Evolutionary conservation across 2,888 invertebrate genomes (phyloP).

Genomic region (Frankliniella intonsa): DNA sequence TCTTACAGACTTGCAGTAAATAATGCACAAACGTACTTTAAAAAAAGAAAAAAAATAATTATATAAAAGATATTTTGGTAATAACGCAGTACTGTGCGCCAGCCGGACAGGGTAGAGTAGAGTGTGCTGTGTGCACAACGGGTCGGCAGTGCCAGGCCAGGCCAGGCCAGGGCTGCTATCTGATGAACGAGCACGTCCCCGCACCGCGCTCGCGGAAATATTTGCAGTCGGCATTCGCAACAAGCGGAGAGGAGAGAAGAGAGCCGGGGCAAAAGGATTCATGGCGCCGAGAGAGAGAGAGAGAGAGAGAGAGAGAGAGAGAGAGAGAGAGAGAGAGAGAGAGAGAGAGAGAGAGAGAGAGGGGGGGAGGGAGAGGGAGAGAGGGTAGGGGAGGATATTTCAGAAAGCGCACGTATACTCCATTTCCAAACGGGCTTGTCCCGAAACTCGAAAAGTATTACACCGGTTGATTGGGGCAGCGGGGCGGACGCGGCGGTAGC

Average conservation of each 20-base stretch:
- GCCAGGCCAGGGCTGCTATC: neutral
- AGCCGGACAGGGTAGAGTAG: too few relatives aligned
- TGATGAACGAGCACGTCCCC: constrained; percentile 11
- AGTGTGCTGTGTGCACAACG: neutral
- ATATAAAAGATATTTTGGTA: too few relatives aligned
- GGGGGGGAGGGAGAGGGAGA: neutral
- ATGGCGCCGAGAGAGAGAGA: neutral
- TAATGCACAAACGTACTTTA: too few relatives aligned
- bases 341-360: neutral
- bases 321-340: neutral
- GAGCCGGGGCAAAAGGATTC: neutral
- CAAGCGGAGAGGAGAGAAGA: neutral
- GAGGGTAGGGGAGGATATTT: neutral
- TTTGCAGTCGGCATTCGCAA: neutral
- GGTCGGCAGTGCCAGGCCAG: neutral
- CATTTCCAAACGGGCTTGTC: too few relatives aligned
- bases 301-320: neutral
- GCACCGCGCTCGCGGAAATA: neutral
- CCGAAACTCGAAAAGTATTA: too few relatives aligned
- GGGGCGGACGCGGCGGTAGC: too few relatives aligned
- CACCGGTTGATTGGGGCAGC: too few relatives aligned
- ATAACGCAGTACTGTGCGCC: neutral
- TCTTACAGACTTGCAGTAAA: too few relatives aligned
- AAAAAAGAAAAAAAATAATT: too few relatives aligned
- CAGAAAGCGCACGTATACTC: neutral